A percentile compares a stretch with the other conserved stretches of the same genome.
phyloP scores from a whole-genome alignment of 2,888 invertebrate genomes.

The Epinotia brunnichana region DNA sequence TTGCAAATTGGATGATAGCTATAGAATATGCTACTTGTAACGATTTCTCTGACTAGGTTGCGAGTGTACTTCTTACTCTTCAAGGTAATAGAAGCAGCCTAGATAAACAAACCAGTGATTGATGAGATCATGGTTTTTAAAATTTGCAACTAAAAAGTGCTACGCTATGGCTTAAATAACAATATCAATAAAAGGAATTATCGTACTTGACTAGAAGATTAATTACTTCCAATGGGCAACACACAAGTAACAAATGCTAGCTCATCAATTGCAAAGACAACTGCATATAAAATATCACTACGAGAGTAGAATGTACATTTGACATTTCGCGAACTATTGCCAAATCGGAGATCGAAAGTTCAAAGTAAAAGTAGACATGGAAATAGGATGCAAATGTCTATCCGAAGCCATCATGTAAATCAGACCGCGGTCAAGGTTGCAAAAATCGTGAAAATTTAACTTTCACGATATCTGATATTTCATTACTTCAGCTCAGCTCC shows the following conservation, averaged over 20 bases:
- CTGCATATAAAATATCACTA: background rate
- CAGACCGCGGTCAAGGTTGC: conserved; percentile 59
- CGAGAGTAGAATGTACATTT: conserved; percentile 2
- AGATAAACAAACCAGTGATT: background rate
- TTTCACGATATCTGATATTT: conserved; percentile 53
- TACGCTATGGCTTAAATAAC: background rate
- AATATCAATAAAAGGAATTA: background rate
- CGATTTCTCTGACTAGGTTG: conserved; percentile 29
- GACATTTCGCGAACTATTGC: conserved; percentile 44
- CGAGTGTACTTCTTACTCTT: conserved; percentile 4
- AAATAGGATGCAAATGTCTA: conserved; percentile 59
- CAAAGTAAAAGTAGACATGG: conserved; percentile 72
- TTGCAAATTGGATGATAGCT: conserved; percentile 45
- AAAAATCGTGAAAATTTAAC: conserved; percentile 59
- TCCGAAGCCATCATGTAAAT: conserved; percentile 64
- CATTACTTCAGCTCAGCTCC: conserved; percentile 21
- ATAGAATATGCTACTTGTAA: conserved; percentile 39
- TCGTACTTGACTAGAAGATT: background rate
- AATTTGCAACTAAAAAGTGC: background rate
- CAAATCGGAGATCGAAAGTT: conserved; percentile 64
- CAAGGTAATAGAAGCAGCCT: background rate
- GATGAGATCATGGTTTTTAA: conserved; percentile 10
- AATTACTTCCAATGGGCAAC: background rate
- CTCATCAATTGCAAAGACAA: background rate
- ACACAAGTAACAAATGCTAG: background rate